These are phyloP conservation scores for Ciconia maguari DNA, from an alignment of 2,113 vertebrate genomes.

Conservation along the genomic window DNA sequence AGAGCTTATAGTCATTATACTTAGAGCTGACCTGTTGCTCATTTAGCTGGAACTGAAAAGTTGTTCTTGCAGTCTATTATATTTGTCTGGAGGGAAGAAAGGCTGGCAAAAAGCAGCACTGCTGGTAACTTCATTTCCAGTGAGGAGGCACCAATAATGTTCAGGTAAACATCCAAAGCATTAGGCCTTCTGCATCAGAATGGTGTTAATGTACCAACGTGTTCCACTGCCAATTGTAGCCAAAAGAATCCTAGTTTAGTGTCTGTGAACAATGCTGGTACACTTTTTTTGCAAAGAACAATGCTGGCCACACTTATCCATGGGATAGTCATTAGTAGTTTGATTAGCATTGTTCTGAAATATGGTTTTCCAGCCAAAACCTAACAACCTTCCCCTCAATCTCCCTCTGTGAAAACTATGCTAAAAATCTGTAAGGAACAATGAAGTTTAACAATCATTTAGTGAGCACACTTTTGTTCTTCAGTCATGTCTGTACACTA, in stretches of 20 bases:
- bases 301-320: slow-evolving; percentile 36
- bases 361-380: background rate
- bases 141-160: background rate
- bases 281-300: slow-evolving; percentile 10
- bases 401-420: background rate
- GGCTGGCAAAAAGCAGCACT: background rate
- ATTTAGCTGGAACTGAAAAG: background rate
- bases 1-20: background rate
- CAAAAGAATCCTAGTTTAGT: background rate
- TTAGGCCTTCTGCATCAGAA: background rate
- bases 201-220: background rate
- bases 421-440: background rate
- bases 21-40: slow-evolving; percentile 5
- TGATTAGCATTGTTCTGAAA: slow-evolving; percentile 58
- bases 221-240: background rate
- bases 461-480: background rate
- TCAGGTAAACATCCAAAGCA: background rate
- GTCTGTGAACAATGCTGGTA: slow-evolving; percentile 16
- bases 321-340: slow-evolving; percentile 3
- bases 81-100: background rate
- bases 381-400: background rate
- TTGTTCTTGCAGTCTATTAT: background rate
- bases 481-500: background rate
- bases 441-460: background rate
- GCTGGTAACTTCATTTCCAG: background rate